A percentile compares a stretch with the other conserved stretches of the same genome.
Conservation (phyloP, 2,888 invertebrate species). For the Papilio elwesi region DNA sequence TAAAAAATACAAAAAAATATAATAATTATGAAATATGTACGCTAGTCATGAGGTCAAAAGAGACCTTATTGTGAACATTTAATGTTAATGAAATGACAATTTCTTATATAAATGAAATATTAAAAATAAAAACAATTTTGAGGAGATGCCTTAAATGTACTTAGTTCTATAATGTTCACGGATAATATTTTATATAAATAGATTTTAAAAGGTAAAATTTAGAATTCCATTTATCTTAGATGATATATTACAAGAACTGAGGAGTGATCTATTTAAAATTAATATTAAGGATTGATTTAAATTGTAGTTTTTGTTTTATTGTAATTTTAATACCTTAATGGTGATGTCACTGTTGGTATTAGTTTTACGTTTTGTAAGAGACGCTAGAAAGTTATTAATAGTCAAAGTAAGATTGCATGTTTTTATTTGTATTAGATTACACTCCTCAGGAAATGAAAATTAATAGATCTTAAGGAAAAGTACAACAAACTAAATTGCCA, state of each 20-base stretch:
- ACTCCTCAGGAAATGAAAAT: conserved; percentile 19
- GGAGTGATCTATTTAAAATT: conserved; percentile 22
- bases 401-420: conserved; percentile 10
- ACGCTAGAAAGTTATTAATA: conserved; percentile 25
- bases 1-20: conserved; percentile 16
- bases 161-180: conserved; percentile 18
- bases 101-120: conserved; percentile 9
- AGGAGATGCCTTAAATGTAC: conserved; percentile 26
- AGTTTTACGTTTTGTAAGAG: conserved; percentile 25
- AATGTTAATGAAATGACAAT: conserved; percentile 5
- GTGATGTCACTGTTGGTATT: neutral
- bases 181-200: conserved; percentile 28
- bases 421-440: conserved; percentile 4
- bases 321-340: neutral
- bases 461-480: conserved; percentile 6
- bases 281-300: conserved; percentile 1
- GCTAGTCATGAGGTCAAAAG: neutral
- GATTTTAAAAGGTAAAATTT: conserved; percentile 27
- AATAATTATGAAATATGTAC: conserved; percentile 9
- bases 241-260: conserved; percentile 5
- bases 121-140: conserved; percentile 13
- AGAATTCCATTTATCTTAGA: conserved; percentile 21
- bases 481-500: conserved; percentile 7
- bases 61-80: conserved; percentile 9
- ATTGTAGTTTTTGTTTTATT: neutral